Conservation (phyloP, 1,140 invertebrate species). For the Linepithema humile region DNA sequence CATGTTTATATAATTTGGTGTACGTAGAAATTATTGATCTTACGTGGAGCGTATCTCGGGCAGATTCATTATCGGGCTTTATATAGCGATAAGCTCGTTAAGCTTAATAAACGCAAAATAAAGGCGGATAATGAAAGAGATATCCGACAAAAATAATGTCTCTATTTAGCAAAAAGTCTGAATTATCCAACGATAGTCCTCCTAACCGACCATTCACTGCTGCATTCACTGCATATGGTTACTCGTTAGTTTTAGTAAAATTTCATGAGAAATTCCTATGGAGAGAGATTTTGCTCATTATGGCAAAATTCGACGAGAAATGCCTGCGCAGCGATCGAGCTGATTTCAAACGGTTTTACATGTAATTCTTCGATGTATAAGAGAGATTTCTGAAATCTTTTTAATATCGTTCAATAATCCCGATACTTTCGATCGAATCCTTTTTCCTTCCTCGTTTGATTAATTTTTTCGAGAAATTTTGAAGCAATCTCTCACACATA, state of each 20-base stretch:
- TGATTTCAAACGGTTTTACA: not conserved
- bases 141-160: conserved; percentile 9
- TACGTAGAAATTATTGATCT: conserved; percentile 43
- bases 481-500: too few species aligned
- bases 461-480: too few species aligned
- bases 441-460: too few species aligned
- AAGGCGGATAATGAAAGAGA: not conserved
- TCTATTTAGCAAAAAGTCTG: not conserved
- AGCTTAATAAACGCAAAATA: conserved; percentile 25
- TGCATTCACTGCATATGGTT: not conserved
- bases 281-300: not conserved
- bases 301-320: not conserved
- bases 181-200: conserved; percentile 5
- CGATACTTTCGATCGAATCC: too few species aligned
- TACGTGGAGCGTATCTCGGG: not conserved
- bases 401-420: too few species aligned
- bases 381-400: too few species aligned
- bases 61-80: conserved; percentile 3
- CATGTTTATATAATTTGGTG: not conserved
- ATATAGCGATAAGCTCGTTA: conserved; percentile 17
- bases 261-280: not conserved
- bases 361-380: not conserved
- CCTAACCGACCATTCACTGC: not conserved
- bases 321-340: too few species aligned
- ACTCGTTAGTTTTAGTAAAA: conserved; percentile 10